Conservation (phyloP, 2,888 invertebrate genomes). For the Synanthedon myopaeformis region DNA sequence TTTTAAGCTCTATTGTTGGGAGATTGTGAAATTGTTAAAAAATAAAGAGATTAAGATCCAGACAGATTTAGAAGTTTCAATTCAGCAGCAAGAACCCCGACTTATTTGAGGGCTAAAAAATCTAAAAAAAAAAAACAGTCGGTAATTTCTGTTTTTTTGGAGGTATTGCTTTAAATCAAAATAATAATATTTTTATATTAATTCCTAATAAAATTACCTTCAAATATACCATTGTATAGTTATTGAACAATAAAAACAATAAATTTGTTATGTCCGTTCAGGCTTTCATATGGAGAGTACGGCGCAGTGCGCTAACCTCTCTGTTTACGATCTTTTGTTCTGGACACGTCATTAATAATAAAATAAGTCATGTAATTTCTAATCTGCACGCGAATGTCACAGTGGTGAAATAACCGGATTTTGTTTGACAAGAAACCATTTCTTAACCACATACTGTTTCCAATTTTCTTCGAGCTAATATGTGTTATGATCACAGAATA, state of each 20-base stretch:
- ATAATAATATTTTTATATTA: too few species aligned
- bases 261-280: not conserved
- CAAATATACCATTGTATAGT: not conserved
- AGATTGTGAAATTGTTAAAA: not conserved
- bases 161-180: too few species aligned
- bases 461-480: too few species aligned
- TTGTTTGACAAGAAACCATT: not conserved
- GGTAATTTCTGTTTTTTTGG: too few species aligned
- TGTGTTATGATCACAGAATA: too few species aligned
- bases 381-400: not conserved
- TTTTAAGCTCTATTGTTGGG: not conserved
- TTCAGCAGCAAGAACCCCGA: too few species aligned
- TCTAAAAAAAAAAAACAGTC: too few species aligned
- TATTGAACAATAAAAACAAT: not conserved
- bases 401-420: not conserved
- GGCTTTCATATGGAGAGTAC: not conserved
- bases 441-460: too few species aligned
- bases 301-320: not conserved
- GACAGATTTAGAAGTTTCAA: too few species aligned
- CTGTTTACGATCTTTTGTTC: not conserved
- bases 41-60: too few species aligned
- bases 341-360: not conserved
- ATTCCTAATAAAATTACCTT: not conserved
- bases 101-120: too few species aligned
- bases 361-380: slow-evolving; percentile 1